phyloP scores from a whole-genome alignment of 2,113 vertebrate species.

The Egretta garzetta region DNA sequence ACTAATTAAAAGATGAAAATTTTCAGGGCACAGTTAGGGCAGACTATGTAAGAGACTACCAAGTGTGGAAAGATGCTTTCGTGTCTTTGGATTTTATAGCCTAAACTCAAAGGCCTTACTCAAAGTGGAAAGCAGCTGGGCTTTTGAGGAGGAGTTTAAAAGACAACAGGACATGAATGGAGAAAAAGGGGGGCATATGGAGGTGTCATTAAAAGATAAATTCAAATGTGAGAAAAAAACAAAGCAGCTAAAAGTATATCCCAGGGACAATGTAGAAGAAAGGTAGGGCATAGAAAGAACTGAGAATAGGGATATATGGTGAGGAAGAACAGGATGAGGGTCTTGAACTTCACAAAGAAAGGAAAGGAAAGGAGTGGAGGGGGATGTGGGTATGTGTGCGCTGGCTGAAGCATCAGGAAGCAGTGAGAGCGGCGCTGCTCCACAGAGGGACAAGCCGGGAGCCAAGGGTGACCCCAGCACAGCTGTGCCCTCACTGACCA shows the following conservation, averaged over 20 bases:
- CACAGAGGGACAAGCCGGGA: background rate
- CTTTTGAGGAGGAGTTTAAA: background rate
- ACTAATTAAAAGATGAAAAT: background rate
- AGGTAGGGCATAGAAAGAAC: background rate
- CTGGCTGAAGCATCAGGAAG: background rate
- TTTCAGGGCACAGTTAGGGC: background rate
- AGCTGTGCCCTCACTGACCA: background rate
- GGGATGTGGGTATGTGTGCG: background rate
- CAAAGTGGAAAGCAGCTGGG: background rate
- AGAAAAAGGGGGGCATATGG: background rate
- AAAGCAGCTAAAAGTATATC: background rate
- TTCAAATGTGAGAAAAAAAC: background rate
- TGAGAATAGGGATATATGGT: accelerated
- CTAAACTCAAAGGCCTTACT: background rate
- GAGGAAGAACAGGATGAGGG: background rate
- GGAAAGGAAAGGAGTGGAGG: background rate
- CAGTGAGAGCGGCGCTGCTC: background rate
- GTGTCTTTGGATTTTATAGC: background rate
- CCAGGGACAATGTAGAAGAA: background rate
- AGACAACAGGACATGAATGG: background rate
- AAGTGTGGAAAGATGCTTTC: background rate
- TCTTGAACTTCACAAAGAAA: background rate
- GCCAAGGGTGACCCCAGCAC: background rate
- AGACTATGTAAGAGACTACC: background rate
- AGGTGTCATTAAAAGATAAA: background rate